Percentiles rank a stretch among this genome's conserved stretches.
These are phyloP conservation scores for Macrotus californicus DNA, from an alignment of 2,113 vertebrate genomes.

Conservation along the genomic window DNA sequence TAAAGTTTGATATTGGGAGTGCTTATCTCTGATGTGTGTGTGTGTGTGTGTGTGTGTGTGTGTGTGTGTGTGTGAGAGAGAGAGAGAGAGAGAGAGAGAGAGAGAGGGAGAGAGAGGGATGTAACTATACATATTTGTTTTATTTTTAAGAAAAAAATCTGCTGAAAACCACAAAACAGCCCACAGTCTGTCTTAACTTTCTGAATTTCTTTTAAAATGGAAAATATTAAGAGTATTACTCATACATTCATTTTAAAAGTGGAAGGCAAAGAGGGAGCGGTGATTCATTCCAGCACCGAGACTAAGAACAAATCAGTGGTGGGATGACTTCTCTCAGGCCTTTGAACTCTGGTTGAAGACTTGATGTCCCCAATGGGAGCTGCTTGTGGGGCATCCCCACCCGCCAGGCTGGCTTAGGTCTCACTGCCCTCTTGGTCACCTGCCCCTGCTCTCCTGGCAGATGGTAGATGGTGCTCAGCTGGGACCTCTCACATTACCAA, in stretches of 20 bases:
- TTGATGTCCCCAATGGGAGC: background rate
- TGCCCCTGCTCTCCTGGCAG: background rate
- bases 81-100: background rate
- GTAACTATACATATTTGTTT: background rate
- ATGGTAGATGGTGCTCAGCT: background rate
- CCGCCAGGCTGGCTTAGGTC: background rate
- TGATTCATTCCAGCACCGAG: constrained; percentile 40
- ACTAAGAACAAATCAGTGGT: background rate
- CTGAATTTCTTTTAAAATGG: constrained; percentile 54
- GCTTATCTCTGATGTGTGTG: background rate
- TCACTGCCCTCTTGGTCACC: background rate
- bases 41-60: background rate
- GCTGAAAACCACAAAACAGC: constrained; percentile 24
- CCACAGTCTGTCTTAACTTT: constrained; percentile 13
- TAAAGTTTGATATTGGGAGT: accelerated
- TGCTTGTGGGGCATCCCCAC: background rate
- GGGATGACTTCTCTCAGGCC: background rate
- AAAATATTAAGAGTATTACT: constrained; percentile 59
- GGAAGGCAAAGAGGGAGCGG: constrained; percentile 11
- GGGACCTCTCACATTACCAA: accelerated
- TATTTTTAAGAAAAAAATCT: background rate
- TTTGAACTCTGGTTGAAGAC: background rate
- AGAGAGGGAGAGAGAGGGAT: background rate
- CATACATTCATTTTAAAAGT: constrained; percentile 64
- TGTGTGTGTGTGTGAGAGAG: background rate